Conservation (phyloP, 2,888 invertebrate genomes). For the Scelioninae gen. 1 region DNA sequence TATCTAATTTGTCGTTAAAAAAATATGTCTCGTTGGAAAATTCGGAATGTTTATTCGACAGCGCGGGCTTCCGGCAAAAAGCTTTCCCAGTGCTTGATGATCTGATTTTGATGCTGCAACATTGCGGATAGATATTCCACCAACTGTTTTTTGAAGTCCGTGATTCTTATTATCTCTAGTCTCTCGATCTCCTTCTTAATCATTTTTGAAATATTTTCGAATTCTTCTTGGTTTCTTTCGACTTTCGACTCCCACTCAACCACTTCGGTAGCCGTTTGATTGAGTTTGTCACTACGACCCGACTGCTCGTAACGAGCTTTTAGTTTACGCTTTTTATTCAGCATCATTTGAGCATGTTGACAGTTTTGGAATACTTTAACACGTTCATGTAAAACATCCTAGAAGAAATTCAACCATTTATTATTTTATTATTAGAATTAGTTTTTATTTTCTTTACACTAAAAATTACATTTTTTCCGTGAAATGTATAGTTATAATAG, state of each 20-base stretch:
- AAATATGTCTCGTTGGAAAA: conserved; percentile 55
- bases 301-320: conserved; percentile 96
- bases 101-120: conserved; percentile 96
- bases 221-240: conserved; percentile 98
- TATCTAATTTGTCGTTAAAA: conserved; percentile 56
- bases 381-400: conserved; percentile 89
- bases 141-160: conserved; percentile 95
- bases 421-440: no score
- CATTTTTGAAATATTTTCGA: conserved; percentile 96
- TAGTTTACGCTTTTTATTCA: conserved; percentile 96
- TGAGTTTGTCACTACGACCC: conserved; percentile 94
- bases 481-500: no score
- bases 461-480: no score
- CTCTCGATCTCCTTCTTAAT: conserved; percentile 97
- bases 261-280: conserved; percentile 95
- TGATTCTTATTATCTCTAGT: conserved; percentile 94
- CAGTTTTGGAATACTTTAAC: conserved; percentile 97
- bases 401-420: conserved; percentile 67
- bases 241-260: conserved; percentile 99
- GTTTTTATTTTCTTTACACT: no score
- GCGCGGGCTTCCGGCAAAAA: conserved; percentile 98
- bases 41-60: conserved; percentile 89
- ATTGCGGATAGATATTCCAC: conserved; percentile 96
- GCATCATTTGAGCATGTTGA: conserved; percentile 97
- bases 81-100: conserved; percentile 97